These are phyloP conservation scores for Myotis pilosus DNA, from an alignment of 2,797 vertebrate species.

Conservation along the genomic window DNA sequence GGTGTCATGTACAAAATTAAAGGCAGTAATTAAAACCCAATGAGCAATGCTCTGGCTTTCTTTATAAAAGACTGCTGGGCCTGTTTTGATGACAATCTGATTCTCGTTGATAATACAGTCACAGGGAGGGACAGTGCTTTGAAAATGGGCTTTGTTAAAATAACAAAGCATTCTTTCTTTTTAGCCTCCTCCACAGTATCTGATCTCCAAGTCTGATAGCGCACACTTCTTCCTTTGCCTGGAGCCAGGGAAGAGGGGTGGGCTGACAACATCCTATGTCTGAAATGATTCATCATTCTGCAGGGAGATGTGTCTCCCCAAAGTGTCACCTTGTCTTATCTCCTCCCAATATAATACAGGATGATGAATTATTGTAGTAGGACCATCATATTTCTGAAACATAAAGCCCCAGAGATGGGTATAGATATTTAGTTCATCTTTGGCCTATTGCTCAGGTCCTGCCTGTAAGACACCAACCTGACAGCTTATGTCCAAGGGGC, in stretches of 20 bases:
- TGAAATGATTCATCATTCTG: slow-evolving; percentile 46
- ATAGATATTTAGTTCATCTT: neutral
- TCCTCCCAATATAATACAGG: neutral
- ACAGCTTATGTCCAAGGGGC: neutral
- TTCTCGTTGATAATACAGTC: slow-evolving; percentile 16
- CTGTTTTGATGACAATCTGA: slow-evolving; percentile 43
- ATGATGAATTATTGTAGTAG: neutral
- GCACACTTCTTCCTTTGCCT: neutral
- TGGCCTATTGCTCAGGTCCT: neutral
- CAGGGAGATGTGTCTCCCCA: neutral
- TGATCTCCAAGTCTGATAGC: slow-evolving; percentile 27
- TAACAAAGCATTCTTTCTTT: slow-evolving; percentile 26
- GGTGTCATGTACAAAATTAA: slow-evolving; percentile 25
- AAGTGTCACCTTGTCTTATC: neutral
- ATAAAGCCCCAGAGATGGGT: neutral
- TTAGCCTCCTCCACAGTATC: neutral
- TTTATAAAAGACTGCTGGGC: slow-evolving; percentile 22
- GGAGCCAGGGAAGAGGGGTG: neutral
- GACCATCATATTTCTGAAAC: slow-evolving; percentile 26
- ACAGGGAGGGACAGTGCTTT: neutral
- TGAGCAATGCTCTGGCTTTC: slow-evolving; percentile 53
- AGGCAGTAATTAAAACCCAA: slow-evolving; percentile 58
- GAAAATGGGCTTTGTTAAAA: slow-evolving; percentile 52
- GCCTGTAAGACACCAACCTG: neutral
- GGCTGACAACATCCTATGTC: neutral